phyloP scores from a whole-genome alignment of 2,113 vertebrate species.

The Ailuropoda melanoleuca region DNA sequence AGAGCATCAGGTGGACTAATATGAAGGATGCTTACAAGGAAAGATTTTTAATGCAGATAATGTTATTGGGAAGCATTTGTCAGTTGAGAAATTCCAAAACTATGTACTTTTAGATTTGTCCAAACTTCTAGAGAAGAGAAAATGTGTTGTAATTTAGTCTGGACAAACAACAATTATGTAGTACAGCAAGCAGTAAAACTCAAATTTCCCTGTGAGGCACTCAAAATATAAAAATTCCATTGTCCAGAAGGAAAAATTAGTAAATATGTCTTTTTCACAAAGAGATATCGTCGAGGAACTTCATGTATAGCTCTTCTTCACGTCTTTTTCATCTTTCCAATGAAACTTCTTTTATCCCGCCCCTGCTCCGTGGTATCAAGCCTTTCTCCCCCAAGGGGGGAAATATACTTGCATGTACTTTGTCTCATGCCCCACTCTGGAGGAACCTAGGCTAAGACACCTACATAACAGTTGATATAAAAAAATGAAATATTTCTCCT shows the following conservation, averaged over 20 bases:
- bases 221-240: background rate
- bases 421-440: background rate
- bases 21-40: conserved; percentile 58
- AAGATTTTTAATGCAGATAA: conserved; percentile 41
- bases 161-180: too few species aligned
- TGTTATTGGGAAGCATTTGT: conserved; percentile 4
- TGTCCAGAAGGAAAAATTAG: background rate
- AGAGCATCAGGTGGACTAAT: conserved; percentile 16
- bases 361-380: background rate
- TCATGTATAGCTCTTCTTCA: background rate
- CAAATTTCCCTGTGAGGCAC: background rate
- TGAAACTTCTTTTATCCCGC: background rate
- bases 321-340: background rate
- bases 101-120: background rate
- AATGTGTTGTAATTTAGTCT: background rate
- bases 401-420: background rate
- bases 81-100: conserved; percentile 35
- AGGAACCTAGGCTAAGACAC: background rate
- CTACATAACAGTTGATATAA: background rate
- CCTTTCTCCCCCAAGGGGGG: background rate
- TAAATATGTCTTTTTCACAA: background rate
- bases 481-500: background rate
- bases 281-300: background rate
- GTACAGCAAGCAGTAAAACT: background rate
- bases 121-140: conserved; percentile 4